Conservation (phyloP, 1,140 invertebrate species). For the Aphis craccivora region DNA sequence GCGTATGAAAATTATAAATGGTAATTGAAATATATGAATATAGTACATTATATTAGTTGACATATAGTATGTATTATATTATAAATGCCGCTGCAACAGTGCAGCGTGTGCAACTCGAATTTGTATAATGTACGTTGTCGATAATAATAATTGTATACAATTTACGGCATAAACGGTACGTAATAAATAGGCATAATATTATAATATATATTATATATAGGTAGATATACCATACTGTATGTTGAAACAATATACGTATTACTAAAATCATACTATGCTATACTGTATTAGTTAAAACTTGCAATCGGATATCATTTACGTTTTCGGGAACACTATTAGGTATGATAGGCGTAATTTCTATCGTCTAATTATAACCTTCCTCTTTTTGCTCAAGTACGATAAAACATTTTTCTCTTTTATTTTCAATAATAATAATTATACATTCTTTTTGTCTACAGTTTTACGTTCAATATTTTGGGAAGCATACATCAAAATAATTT, state of each 20-base stretch:
- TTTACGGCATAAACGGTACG: not conserved
- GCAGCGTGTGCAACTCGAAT: not conserved
- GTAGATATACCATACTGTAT: not conserved
- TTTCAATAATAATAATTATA: not conserved
- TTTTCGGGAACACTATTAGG: not conserved
- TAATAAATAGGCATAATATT: too few species aligned
- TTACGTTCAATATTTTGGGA: not conserved
- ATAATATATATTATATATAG: too few species aligned
- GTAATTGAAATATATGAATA: not conserved
- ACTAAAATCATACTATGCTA: not conserved
- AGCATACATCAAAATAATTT: not conserved
- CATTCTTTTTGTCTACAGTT: not conserved
- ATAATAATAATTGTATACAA: too few species aligned
- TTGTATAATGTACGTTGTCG: not conserved
- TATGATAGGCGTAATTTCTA: not conserved
- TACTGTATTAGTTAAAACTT: not conserved
- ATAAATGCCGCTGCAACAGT: not conserved
- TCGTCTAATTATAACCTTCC: not conserved
- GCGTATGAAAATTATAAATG: not conserved
- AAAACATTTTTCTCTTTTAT: not conserved
- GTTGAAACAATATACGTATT: not conserved
- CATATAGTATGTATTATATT: not conserved
- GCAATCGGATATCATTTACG: not conserved
- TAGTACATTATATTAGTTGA: not conserved
- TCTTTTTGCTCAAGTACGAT: not conserved